Conservation (phyloP, 1,140 invertebrate genomes). For the Galendromus occidentalis region DNA sequence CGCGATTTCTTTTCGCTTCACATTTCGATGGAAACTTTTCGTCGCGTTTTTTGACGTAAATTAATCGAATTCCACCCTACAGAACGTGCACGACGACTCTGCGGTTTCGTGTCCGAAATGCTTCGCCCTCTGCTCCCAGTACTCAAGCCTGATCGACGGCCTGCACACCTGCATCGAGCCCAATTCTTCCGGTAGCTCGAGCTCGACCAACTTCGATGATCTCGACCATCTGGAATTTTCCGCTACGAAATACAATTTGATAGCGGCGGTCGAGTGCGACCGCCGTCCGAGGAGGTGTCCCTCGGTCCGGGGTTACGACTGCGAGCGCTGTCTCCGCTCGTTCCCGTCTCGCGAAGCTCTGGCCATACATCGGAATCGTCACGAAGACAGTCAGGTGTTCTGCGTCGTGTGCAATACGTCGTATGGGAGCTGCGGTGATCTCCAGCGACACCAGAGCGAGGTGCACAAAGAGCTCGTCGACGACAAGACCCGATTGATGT, state of each 20-base stretch:
- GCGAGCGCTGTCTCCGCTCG: conserved; percentile 44
- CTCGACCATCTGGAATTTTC: conserved; percentile 58
- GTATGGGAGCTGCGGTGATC: background rate
- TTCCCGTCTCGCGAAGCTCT: conserved; percentile 51
- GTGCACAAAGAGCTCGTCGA: background rate
- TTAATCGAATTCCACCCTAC: too few relatives aligned
- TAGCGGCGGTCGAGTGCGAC: conserved; percentile 49
- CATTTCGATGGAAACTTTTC: too few relatives aligned
- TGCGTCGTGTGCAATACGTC: background rate
- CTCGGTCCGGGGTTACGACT: conserved; percentile 42
- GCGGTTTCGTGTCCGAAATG: background rate
- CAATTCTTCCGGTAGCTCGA: background rate
- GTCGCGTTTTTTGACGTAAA: too few relatives aligned
- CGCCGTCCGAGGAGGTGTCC: conserved; percentile 40
- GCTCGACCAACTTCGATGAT: conserved; percentile 36
- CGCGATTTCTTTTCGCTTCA: too few relatives aligned
- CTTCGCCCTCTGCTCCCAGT: background rate
- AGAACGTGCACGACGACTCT: background rate
- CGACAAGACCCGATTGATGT: conserved; percentile 2
- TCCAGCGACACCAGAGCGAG: background rate
- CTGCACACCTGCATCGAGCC: background rate
- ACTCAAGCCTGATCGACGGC: background rate
- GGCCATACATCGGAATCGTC: conserved; percentile 29
- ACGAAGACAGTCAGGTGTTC: background rate
- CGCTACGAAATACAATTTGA: conserved; percentile 49